phyloP scores from a whole-genome alignment of 2,113 vertebrate species.

The Petroica traversi region DNA sequence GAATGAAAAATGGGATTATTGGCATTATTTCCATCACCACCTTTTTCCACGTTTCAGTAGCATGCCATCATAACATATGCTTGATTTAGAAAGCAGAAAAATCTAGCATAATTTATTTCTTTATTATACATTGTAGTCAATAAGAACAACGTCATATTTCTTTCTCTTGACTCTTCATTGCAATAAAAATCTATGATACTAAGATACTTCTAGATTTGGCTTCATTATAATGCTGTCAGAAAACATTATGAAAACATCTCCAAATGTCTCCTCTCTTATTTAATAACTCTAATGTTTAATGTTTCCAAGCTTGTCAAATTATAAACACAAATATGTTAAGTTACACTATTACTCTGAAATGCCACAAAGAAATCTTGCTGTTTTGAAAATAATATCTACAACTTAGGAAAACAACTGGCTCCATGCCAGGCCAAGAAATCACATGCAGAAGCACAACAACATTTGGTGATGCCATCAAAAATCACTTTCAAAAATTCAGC shows the following conservation, averaged over 20 bases:
- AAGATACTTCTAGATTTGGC: conserved; percentile 2
- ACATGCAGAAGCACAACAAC: background rate
- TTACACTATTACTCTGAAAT: conserved; percentile 20
- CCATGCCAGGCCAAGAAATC: background rate
- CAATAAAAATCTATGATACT: conserved; percentile 6
- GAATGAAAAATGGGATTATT: background rate
- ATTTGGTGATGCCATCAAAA: background rate
- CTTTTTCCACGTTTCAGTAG: background rate
- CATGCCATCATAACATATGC: background rate
- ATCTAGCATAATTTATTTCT: conserved; percentile 21
- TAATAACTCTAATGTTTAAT: conserved; percentile 3
- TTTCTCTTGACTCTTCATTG: conserved; percentile 6
- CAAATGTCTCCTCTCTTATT: conserved; percentile 5
- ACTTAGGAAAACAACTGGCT: background rate
- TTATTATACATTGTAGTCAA: conserved; percentile 8
- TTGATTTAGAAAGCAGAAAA: conserved; percentile 9
- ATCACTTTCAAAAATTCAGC: background rate
- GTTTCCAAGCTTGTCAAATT: conserved; percentile 35
- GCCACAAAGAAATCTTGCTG: background rate
- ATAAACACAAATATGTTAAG: conserved; percentile 6
- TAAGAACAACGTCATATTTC: conserved; percentile 32
- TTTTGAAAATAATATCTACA: conserved; percentile 18
- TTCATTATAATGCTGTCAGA: conserved; percentile 42
- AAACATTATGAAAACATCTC: conserved; percentile 35
- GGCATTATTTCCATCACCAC: background rate